phyloP scores from a whole-genome alignment of 2,888 invertebrate species.

The Epiblema foenella region DNA sequence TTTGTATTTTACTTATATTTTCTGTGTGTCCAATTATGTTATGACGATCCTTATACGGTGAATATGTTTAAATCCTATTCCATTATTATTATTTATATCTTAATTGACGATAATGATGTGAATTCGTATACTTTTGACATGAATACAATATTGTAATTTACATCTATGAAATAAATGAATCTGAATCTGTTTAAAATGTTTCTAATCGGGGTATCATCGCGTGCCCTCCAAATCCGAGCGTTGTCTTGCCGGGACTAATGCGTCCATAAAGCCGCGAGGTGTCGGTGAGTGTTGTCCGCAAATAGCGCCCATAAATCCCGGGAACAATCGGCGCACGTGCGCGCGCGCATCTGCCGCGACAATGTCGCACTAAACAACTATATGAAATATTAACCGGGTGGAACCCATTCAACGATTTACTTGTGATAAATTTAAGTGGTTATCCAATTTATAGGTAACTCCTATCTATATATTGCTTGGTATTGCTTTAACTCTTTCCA shows the following conservation, averaged over 20 bases:
- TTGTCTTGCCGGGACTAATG: background rate
- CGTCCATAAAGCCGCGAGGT: slow-evolving; percentile 12
- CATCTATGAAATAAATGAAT: too few relatives aligned
- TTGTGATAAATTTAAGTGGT: background rate
- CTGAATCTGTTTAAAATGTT: background rate
- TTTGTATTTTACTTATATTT: too few relatives aligned
- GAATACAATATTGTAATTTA: too few relatives aligned
- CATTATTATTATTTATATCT: too few relatives aligned
- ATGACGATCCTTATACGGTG: too few relatives aligned
- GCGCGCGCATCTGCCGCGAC: slow-evolving; percentile 20
- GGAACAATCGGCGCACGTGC: slow-evolving; percentile 28
- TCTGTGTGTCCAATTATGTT: too few relatives aligned
- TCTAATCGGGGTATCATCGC: background rate
- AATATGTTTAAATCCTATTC: too few relatives aligned
- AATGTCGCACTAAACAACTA: background rate
- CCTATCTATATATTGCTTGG: background rate
- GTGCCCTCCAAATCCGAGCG: background rate
- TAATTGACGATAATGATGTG: too few relatives aligned
- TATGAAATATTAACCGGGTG: background rate
- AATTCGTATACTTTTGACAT: too few relatives aligned
- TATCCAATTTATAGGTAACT: background rate
- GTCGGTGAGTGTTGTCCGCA: slow-evolving; percentile 32
- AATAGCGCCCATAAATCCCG: slow-evolving; percentile 41
- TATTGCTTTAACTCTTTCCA: background rate
- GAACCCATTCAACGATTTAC: background rate